Evolutionary conservation across 2,113 vertebrate species (phyloP), one percentile per base, ranked within the genome.

Genomic region (Paraplagusia blochii): DNA sequence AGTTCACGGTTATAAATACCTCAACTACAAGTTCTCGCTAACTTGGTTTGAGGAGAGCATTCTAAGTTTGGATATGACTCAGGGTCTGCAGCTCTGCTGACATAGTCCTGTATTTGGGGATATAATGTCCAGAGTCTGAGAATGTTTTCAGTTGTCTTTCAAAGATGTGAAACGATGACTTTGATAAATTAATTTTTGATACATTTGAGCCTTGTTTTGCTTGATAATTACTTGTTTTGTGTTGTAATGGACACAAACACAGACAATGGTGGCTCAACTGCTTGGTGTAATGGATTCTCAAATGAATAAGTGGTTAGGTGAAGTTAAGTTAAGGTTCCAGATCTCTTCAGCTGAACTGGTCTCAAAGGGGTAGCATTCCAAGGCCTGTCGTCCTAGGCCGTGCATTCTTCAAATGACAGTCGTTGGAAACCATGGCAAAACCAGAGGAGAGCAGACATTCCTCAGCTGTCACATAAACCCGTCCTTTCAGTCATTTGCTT

Each of bases 391-490:
- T 90, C 88, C 88, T 86, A 64, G 80, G 82, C 36, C 50, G 53
- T 76, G 80, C 92, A 93, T 96, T 94, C 93, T 87, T 93, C 83
- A 85, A 88, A 91, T 94, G 91, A 89, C 89, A 88, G 82, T 88
- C 73, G 72, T 16, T 93, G 87, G 92, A 93, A 95, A 94, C 88
- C 86, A 64, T 89, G 88, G 86, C 85, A 85, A 91, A 87, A 85
- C 81, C 72, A 78, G 87, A 76, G 87, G 74, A 38, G 72, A 58
- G 72, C 77, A 89, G 84, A 81, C 91, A 92, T 94, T 94, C 90
- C 89, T 93, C 92, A 94, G 92, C 92, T 94, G 92, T 92, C 91
- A 91, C 74, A 90, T 84, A 66, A 82, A 29, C 78, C 65, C 88
- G 82, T 66, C 70, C 64, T 53, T 67, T 46, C 0, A 68, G 64